phyloP scores from a whole-genome alignment of 1,140 invertebrate species.

The Bombus confusus region DNA sequence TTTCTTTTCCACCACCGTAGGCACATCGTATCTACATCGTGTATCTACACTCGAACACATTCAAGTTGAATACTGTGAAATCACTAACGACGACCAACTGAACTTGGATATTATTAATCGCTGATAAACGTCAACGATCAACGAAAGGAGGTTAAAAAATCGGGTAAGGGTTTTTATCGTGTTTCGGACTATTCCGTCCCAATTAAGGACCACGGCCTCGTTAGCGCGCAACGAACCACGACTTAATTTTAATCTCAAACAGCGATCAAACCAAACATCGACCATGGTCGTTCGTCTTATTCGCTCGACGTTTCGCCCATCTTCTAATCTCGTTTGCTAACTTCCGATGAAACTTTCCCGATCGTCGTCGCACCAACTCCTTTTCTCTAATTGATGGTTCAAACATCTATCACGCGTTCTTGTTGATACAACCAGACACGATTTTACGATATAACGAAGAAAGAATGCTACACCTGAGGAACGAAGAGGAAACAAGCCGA shows the following conservation, averaged over 20 bases:
- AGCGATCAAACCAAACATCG: constrained; percentile 39
- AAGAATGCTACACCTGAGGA: not conserved
- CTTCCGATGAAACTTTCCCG: not conserved
- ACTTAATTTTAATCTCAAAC: constrained; percentile 65
- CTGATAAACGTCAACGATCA: not conserved
- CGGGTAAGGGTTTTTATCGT: not conserved
- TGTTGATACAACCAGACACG: not conserved
- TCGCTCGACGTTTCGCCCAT: not conserved
- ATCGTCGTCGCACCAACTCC: not conserved
- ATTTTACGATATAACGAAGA: not conserved
- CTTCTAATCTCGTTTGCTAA: not conserved
- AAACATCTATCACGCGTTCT: not conserved
- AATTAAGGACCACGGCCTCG: constrained; percentile 54
- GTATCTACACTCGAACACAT: not conserved
- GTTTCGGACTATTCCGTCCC: constrained; percentile 29
- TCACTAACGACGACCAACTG: not conserved
- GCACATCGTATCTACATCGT: too few species aligned
- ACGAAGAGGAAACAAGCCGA: too few species aligned
- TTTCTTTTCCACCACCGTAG: not conserved
- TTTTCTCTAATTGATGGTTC: not conserved
- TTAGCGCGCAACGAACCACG: constrained; percentile 47
- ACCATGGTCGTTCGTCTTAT: not conserved
- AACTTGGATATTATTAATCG: not conserved
- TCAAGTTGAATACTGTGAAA: not conserved
- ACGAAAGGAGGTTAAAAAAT: not conserved